Base-by-base conservation (phyloP, 2,888 invertebrate genomes). In the Apodemia mormo region DNA sequence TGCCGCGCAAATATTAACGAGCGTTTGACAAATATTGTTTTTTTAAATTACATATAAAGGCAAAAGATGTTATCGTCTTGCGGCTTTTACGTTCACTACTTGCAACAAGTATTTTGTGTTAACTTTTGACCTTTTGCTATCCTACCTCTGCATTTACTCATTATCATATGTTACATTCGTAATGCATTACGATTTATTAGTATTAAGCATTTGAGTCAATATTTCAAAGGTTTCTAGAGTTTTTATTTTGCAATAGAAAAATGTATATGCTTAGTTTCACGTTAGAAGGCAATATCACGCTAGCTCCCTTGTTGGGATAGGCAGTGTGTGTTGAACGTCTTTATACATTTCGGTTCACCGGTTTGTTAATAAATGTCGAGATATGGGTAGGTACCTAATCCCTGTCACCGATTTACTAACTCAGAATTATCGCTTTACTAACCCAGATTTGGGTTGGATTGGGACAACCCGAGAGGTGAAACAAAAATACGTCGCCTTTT, bases 51-150 rank as follows among this genome's bases (percentile, higher is more conserved):
- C 33, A 58, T 10, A 49, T 61, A 61, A 61, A 61, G 12, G 58
- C 58, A 61, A 61, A 30, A 30, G 58, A 61, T 14, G 61, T 61
- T 61, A 30, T 61, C 61, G 61, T 61, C 61, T 61, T 61, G 33
- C 61, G 33, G 61, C 61, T 61, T 61, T 33, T 33, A 61, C 61
- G 61, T 61, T 61, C 61, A 61, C 61, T 61, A 61, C 61, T 61
- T 33, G 33, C 61, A 33, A 61, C 30, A 33, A 30, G 33, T 33
- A 61, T 61, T 33, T 61, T 61, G 14, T 14, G 49, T 61, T 61
- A 33, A 30, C 61, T 61, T 61, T 61, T 61, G 61, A 61, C 61
- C 61, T 61, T 61, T 61, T 30, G 61, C 61, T 7, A 61, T 14
- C 29, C 61, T 61, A 33, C 61, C 61, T 49, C 14, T 49, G 49